Evolutionary conservation across 2,113 vertebrate genomes (phyloP).

Genomic region (Serilophus lunatus): DNA sequence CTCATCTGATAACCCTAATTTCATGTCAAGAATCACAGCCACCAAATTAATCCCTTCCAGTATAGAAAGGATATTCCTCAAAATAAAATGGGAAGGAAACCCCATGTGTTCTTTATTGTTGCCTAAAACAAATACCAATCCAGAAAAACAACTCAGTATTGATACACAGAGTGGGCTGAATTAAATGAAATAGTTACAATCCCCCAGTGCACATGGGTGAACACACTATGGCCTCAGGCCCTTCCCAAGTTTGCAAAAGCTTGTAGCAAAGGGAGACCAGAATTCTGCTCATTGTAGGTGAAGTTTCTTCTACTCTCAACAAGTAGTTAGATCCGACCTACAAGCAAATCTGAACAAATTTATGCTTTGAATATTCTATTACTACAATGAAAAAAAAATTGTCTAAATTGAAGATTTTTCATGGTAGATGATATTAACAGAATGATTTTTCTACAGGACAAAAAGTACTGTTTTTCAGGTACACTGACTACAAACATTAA

Average conservation of each 20-base stretch:
- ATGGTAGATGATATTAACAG: not conserved
- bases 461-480: not conserved
- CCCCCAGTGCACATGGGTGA: not conserved
- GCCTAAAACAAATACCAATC: not conserved
- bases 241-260: not conserved
- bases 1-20: not conserved
- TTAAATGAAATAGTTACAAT: not conserved
- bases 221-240: not conserved
- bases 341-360: not conserved
- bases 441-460: not conserved
- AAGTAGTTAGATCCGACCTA: not conserved
- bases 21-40: not conserved
- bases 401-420: not conserved
- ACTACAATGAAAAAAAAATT: not conserved
- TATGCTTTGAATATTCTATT: not conserved
- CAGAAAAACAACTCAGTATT: not conserved
- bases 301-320: not conserved
- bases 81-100: not conserved
- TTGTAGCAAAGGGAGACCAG: not conserved
- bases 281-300: not conserved
- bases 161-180: not conserved
- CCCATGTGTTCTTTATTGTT: not conserved
- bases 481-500: not conserved
- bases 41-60: not conserved
- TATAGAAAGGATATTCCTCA: not conserved